Evolutionary conservation across 2,888 invertebrate genomes (phyloP), one percentile per base, ranked within the genome.

Genomic region (Crematogaster levior): DNA sequence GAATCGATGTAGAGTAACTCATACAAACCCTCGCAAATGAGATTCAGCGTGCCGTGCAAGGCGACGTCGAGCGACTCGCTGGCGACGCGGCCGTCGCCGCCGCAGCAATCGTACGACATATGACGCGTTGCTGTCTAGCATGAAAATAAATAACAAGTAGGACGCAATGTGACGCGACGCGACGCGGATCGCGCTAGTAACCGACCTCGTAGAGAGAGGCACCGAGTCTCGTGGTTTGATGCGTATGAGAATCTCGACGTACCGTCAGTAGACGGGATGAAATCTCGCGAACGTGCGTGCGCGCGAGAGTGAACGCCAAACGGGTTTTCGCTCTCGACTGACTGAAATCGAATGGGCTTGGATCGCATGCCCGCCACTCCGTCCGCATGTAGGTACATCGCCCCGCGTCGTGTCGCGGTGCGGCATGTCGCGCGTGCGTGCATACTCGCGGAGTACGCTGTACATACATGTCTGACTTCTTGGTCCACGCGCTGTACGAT

Each of bases 21-120:
- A 12, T 24, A 24, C 68, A 66, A 24, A 18, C 27, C 6, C 15
- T 51, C 73, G n/a, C 21, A 2, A 6, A 30, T 6, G 61, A 61
- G 15, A 56, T 61, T 77, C 30, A 79, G 61, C 58, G 81, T 82
- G 48, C 56, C 75, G 51, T 79, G 82, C 81, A 92, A 84, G 77
- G 84, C 88, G 66, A 84, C 82, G 63, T 70, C 72, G 66, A 93
- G 88, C 83, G 92, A 86, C 63, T 88, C 89, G 80, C 93, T 92
- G 86, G 90, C 88, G 43, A 75, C 84, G 63, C 83, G 88, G 77
- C 89, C 91, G 68, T 77, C 77, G 70, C 93, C 92, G 86, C 93
- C 92, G 85, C 93, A 93, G 60, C 93, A 93, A 60, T 93, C 93
- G 89, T 88, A 92, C 85, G 93, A 92, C 93, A 93, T 93, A 89